These are phyloP conservation scores for Castor canadensis DNA, from an alignment of 2,113 vertebrate genomes.

Conservation along the genomic window DNA sequence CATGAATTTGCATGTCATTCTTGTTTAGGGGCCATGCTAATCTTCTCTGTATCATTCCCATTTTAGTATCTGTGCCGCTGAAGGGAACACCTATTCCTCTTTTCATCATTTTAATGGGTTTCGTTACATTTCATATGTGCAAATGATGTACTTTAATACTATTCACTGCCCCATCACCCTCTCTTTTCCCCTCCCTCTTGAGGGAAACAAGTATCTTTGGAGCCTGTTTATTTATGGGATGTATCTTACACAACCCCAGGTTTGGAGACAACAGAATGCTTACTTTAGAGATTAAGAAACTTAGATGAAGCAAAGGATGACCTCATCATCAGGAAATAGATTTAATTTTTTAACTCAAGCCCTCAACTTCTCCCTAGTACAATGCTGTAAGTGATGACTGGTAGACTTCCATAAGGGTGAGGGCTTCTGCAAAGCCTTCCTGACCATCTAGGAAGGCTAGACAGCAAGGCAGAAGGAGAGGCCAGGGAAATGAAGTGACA, in stretches of 20 bases:
- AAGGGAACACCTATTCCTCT: too few species aligned
- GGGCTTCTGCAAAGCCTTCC: not conserved
- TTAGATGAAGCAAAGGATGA: not conserved
- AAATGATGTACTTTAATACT: too few species aligned
- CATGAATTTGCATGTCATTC: too few species aligned
- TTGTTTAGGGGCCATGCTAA: too few species aligned
- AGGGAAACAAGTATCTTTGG: not conserved
- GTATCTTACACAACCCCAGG: not conserved
- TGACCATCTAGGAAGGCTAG: not conserved
- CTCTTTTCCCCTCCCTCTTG: too few species aligned
- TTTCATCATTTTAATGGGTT: too few species aligned
- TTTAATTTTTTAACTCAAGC: not conserved
- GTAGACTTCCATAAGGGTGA: not conserved
- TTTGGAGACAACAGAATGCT: not conserved
- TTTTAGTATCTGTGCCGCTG: too few species aligned
- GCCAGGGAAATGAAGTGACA: not conserved
- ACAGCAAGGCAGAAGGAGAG: not conserved
- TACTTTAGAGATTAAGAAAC: not conserved
- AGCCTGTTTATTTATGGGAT: not conserved
- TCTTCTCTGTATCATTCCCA: too few species aligned
- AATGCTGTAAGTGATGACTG: accelerated
- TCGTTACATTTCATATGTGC: too few species aligned
- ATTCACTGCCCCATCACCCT: too few species aligned
- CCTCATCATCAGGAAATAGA: not conserved
- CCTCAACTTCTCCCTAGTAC: not conserved